Evolutionary conservation across 2,113 vertebrate species (phyloP).

Genomic region (Caracal caracal): DNA sequence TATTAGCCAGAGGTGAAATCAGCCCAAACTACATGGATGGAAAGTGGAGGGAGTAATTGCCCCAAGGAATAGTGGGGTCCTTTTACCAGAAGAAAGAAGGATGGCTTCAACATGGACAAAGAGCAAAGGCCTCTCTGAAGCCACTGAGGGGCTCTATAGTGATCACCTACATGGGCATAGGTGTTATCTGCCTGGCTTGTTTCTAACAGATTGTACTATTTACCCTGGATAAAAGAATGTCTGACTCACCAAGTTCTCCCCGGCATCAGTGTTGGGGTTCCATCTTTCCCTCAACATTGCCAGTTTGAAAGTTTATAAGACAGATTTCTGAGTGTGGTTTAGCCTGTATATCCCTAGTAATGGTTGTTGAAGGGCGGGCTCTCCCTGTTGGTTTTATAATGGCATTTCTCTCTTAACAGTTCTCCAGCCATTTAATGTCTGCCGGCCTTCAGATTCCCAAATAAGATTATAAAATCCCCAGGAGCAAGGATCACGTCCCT

Average conservation of each 20-base stretch:
- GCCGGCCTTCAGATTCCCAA: background rate
- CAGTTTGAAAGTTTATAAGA: background rate
- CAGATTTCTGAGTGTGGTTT: background rate
- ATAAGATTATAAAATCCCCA: background rate
- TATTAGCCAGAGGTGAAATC: background rate
- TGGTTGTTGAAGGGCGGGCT: background rate
- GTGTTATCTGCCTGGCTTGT: background rate
- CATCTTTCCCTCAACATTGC: background rate
- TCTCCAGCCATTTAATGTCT: background rate
- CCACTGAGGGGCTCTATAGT: background rate
- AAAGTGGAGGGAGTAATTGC: background rate
- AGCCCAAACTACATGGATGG: background rate
- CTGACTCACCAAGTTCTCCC: background rate
- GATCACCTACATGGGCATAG: background rate
- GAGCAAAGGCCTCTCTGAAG: background rate
- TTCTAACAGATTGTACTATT: background rate
- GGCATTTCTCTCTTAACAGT: background rate
- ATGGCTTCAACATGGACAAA: background rate
- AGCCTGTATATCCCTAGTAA: background rate
- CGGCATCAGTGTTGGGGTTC: background rate
- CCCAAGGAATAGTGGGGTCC: background rate
- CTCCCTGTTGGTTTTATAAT: background rate
- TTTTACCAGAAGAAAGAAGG: background rate
- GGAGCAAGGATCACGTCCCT: background rate
- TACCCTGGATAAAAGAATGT: background rate